These are phyloP conservation scores for Antechinus stuartii DNA, from an alignment of 2,113 vertebrate species.

Conservation along the genomic window DNA sequence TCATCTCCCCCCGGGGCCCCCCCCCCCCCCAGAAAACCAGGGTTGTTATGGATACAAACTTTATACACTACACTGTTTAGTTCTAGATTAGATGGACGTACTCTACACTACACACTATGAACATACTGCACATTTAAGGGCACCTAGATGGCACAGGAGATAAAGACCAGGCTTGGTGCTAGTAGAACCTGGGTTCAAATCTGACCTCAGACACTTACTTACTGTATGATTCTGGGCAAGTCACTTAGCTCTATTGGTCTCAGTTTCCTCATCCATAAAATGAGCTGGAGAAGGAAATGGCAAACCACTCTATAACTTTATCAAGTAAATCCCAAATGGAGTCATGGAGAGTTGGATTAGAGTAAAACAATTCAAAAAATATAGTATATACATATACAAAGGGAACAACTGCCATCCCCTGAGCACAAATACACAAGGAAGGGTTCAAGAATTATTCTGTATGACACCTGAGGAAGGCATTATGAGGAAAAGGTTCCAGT, in stretches of 20 bases:
- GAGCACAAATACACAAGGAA: not conserved
- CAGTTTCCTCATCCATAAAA: no score
- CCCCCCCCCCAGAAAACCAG: not conserved
- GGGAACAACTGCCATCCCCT: not conserved
- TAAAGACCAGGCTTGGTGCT: no score
- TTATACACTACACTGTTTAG: not conserved
- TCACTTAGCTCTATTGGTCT: no score
- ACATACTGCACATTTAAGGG: not conserved
- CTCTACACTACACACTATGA: not conserved
- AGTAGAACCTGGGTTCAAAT: no score
- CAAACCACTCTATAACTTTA: no score
- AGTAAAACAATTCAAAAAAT: no score
- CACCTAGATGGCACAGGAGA: not conserved
- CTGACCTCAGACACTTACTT: no score
- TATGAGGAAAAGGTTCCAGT: not conserved
- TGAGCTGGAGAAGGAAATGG: no score
- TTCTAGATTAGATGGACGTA: not conserved
- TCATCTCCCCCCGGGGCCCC: no score
- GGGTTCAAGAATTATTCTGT: not conserved
- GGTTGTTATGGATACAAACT: not conserved
- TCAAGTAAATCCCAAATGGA: no score
- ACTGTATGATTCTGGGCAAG: no score
- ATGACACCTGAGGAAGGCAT: not conserved
- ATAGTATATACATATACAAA: not conserved
- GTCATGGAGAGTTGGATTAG: no score